Conservation (phyloP, 1,140 invertebrate genomes). For the Sminthurinus signatus region DNA sequence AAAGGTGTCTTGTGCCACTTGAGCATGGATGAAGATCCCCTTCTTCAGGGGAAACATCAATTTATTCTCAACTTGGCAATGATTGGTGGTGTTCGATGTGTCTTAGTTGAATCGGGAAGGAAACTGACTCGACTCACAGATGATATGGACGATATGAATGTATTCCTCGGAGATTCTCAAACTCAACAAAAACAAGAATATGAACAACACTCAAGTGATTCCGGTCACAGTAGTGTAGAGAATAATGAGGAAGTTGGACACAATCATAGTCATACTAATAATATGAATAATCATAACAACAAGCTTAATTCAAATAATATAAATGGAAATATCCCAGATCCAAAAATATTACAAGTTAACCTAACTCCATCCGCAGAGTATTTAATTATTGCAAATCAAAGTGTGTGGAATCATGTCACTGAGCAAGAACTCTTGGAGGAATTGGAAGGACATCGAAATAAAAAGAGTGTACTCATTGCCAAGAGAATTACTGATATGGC, state of each 20-base stretch:
- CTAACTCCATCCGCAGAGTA: conserved; percentile 74
- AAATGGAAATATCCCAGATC: conserved; percentile 55
- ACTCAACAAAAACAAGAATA: conserved; percentile 5
- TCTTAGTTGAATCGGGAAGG: conserved; percentile 35
- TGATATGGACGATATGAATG: conserved; percentile 5
- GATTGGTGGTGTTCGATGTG: conserved; percentile 37
- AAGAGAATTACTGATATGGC: conserved; percentile 61
- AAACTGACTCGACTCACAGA: conserved; percentile 35
- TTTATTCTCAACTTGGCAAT: conserved; percentile 37
- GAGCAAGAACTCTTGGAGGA: conserved; percentile 67
- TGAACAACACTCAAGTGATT: not conserved
- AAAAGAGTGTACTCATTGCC: conserved; percentile 58
- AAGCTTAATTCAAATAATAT: not conserved
- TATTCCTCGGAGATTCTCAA: not conserved
- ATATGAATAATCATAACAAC: conserved; percentile 7
- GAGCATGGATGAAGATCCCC: conserved; percentile 28
- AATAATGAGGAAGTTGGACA: not conserved
- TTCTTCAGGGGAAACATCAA: conserved; percentile 16
- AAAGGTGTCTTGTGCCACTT: conserved; percentile 38
- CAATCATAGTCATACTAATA: no score
- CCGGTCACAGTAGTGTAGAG: not conserved
- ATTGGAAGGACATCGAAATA: conserved; percentile 65
- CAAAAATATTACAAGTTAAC: conserved; percentile 62
- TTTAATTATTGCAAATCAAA: conserved; percentile 68
- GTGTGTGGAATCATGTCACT: conserved; percentile 67